Conservation (phyloP, 2,888 invertebrate species). For the Volucella inflata region DNA sequence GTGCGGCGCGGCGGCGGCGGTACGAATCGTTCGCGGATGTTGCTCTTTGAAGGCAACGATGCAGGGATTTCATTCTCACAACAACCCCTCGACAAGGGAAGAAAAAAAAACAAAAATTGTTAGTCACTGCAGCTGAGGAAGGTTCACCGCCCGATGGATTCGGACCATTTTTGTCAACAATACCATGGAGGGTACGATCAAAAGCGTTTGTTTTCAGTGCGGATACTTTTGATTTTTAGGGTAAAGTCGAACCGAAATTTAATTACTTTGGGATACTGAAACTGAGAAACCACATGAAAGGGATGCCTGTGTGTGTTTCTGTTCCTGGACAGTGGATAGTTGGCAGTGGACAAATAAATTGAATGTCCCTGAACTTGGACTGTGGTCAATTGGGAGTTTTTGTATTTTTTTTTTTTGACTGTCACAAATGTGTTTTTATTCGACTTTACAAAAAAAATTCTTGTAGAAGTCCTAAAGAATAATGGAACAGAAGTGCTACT, state of each 20-base stretch:
- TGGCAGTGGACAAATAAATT: constrained; percentile 1
- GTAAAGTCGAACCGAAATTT: not conserved
- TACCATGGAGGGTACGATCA: not conserved
- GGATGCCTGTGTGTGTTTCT: not conserved
- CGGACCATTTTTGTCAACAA: too few relatives aligned
- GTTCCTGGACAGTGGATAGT: not conserved
- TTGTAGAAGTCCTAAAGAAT: not conserved
- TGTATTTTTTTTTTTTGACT: too few relatives aligned
- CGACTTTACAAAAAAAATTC: not conserved
- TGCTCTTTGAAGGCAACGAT: constrained; percentile 32
- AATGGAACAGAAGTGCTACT: not conserved
- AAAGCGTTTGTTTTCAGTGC: constrained; percentile 12
- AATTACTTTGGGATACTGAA: constrained; percentile 28
- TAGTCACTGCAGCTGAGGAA: not conserved
- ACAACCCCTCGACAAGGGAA: constrained; percentile 6
- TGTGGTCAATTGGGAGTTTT: not conserved
- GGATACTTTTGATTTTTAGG: constrained; percentile 34
- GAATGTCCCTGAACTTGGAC: not conserved
- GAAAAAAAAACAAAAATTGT: not conserved
- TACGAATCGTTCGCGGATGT: constrained; percentile 12
- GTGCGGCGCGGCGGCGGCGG: not conserved
- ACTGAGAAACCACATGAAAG: constrained; percentile 23
- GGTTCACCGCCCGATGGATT: not conserved
- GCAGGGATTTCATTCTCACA: constrained; percentile 28
- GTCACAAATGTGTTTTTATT: too few relatives aligned